Evolutionary conservation across 2,113 vertebrate species (phyloP), one percentile per base, ranked within the genome.

Genomic region (Nothobranchius furzeri): DNA sequence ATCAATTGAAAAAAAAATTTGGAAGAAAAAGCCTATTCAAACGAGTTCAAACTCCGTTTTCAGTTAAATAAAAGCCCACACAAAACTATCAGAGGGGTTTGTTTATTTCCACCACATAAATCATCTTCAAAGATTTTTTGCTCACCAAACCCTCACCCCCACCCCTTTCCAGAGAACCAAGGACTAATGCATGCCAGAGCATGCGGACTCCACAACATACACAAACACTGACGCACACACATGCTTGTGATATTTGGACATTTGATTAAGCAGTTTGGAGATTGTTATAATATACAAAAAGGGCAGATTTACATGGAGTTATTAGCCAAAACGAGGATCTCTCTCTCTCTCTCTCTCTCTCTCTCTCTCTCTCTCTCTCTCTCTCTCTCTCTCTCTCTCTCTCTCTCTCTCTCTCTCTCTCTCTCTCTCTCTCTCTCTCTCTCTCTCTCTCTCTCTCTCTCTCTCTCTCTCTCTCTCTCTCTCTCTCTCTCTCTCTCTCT

Each of bases 151-250:
- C 30, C 30, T 30, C 30, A 30, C 7, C 40, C 24, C 50, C 73
- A 81, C 48, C 20, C 49, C 46, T 13, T 45, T 17, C 24, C 24
- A 13, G 53, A 56, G 46, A 56, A 66, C 52, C 24, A 48, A 4
- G 52, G 62, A 30, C 64, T 89, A 89, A 92, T 84, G 68, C 68
- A 71, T 89, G 84, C 78, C 86, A 91, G 85, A 88, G 50, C 64
- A 56, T 51, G 62, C 46, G 68, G 20, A 47, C 60, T n/a, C 50
- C 36, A 30, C 30, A 30, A 4, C 30, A 30, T 30, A 30, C 30
- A 30, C 30, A 56, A 47, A 49, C 6, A 10, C 3, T 3, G 30
- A 30, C 30, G 25, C 49, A 60, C 58, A 60, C 54, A 48, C 1
- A 42, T 63, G 54, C 25, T 49, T 37, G 14, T 47, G 48, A 24